phyloP scores from a whole-genome alignment of 2,888 invertebrate species.

The Ferrisia virgata region DNA sequence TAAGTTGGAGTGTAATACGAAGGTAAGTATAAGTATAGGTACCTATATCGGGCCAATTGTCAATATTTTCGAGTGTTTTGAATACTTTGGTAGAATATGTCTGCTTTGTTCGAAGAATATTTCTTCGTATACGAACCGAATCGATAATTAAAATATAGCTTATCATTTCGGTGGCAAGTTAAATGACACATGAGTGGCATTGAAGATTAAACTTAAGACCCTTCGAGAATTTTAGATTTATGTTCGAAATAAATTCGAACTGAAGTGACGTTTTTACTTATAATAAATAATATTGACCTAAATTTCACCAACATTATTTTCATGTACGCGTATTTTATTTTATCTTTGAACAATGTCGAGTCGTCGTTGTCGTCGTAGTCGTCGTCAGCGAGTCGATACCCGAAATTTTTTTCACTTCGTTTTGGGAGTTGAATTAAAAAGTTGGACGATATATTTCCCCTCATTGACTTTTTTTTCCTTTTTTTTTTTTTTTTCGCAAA shows the following conservation, averaged over 20 bases:
- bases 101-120: background rate
- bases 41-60: conserved; percentile 13
- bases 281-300: conserved; percentile 44
- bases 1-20: background rate
- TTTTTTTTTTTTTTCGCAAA: background rate
- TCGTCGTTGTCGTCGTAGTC: background rate
- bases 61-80: conserved; percentile 33
- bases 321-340: background rate
- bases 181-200: conserved; percentile 33
- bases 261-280: conserved; percentile 37
- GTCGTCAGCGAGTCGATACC: background rate
- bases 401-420: conserved; percentile 29
- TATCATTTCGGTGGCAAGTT: conserved; percentile 11
- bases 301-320: conserved; percentile 7
- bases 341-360: conserved; percentile 1
- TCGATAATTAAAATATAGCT: conserved; percentile 23
- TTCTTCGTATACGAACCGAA: background rate
- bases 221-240: conserved; percentile 32
- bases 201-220: background rate
- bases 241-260: background rate
- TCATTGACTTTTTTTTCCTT: background rate
- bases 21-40: too few species aligned
- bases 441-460: background rate
- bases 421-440: background rate
- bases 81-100: background rate